These are phyloP conservation scores for Eupleurogrammus muticus DNA, from an alignment of 2,797 vertebrate species.

Conservation along the genomic window DNA sequence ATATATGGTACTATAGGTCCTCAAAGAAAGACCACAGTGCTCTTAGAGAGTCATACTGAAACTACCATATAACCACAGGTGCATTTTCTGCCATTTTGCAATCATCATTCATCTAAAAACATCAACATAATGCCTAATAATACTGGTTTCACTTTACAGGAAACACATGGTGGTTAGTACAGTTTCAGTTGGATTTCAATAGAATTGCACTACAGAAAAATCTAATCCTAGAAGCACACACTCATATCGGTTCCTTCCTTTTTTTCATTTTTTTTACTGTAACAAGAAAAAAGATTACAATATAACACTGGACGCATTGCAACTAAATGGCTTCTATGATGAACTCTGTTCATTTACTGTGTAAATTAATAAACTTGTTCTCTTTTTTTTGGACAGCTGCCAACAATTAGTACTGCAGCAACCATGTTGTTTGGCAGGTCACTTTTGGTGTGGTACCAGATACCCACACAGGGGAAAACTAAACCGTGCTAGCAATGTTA, in stretches of 20 bases:
- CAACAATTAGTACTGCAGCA: constrained; percentile 14
- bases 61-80: constrained; percentile 37
- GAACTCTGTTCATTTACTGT: neutral
- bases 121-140: neutral
- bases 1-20: neutral
- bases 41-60: constrained; percentile 43
- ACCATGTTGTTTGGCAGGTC: constrained; percentile 18
- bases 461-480: constrained; percentile 34
- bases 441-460: constrained; percentile 28
- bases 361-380: neutral
- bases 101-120: constrained; percentile 19
- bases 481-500: constrained; percentile 25
- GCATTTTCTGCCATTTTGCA: constrained; percentile 43
- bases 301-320: neutral
- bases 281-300: neutral
- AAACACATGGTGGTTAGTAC: constrained; percentile 15
- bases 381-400: constrained; percentile 16
- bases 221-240: neutral
- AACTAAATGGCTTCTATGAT: neutral
- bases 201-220: constrained; percentile 2
- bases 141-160: constrained; percentile 13
- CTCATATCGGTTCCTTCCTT: neutral
- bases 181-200: constrained; percentile 11
- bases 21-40: neutral
- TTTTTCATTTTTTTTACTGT: constrained; percentile 8